Evolutionary conservation across 2,888 invertebrate species (phyloP).

Genomic region (Agrochola lychnidis): DNA sequence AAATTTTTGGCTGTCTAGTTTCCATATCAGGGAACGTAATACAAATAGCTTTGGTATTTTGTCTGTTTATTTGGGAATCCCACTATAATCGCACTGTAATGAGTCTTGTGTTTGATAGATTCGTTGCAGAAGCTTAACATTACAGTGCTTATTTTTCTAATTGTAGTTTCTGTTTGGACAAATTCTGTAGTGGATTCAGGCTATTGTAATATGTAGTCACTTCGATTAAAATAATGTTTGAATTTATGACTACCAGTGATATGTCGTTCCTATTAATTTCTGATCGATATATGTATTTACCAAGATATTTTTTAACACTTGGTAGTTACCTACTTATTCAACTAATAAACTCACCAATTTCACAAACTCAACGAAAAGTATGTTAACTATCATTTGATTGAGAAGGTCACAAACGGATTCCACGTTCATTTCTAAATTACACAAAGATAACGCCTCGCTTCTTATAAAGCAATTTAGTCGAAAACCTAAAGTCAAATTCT

Average conservation of each 20-base stretch:
- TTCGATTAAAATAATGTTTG: neutral
- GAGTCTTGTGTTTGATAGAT: neutral
- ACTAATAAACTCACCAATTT: constrained; percentile 64
- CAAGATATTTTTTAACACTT: neutral
- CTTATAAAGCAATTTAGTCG: constrained; percentile 81
- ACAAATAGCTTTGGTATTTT: constrained; percentile 30
- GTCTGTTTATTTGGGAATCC: constrained; percentile 22
- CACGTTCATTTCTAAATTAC: constrained; percentile 74
- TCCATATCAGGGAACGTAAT: constrained; percentile 39
- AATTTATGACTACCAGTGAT: neutral
- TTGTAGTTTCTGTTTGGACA: neutral
- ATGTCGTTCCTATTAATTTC: neutral
- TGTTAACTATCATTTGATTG: constrained; percentile 73
- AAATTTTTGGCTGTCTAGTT: constrained; percentile 47
- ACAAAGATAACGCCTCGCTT: constrained; percentile 70
- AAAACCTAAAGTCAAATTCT: constrained; percentile 69
- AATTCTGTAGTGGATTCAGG: neutral
- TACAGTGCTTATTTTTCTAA: neutral
- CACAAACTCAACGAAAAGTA: constrained; percentile 69
- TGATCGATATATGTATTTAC: too few species aligned
- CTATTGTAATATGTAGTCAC: neutral
- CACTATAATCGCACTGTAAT: neutral
- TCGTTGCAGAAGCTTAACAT: neutral
- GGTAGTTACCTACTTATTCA: neutral
- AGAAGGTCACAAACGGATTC: constrained; percentile 67